These are phyloP conservation scores for Antidorcas marsupialis DNA, from an alignment of 2,113 vertebrate species.

Conservation along the genomic window DNA sequence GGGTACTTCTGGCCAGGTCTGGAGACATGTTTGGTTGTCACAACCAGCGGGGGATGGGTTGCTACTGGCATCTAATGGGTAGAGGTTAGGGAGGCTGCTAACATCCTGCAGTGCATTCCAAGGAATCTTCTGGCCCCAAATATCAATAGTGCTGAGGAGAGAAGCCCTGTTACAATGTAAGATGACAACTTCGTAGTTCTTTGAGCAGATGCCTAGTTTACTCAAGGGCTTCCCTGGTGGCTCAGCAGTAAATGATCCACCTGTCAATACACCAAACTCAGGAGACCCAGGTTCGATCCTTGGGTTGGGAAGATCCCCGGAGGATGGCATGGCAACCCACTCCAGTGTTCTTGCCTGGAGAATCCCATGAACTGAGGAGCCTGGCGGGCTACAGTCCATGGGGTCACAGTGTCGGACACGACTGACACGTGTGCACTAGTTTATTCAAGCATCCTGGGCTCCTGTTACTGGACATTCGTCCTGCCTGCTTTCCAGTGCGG, in stretches of 20 bases:
- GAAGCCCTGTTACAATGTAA: background rate
- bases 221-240: background rate
- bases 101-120: no score
- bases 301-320: background rate
- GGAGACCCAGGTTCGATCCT: background rate
- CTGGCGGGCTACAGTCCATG: background rate
- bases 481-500: background rate
- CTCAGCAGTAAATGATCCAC: background rate
- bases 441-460: background rate
- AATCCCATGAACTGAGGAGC: background rate
- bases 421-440: background rate
- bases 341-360: background rate
- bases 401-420: background rate
- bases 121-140: background rate
- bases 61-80: background rate
- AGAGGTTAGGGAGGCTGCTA: background rate
- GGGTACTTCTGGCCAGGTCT: background rate
- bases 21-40: background rate
- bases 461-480: background rate
- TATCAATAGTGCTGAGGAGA: background rate
- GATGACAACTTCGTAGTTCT: background rate
- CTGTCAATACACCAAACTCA: background rate
- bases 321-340: background rate
- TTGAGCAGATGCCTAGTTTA: background rate
- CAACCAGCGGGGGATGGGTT: background rate